phyloP scores from a whole-genome alignment of 2,113 vertebrate genomes.

The Ovis canadensis region DNA sequence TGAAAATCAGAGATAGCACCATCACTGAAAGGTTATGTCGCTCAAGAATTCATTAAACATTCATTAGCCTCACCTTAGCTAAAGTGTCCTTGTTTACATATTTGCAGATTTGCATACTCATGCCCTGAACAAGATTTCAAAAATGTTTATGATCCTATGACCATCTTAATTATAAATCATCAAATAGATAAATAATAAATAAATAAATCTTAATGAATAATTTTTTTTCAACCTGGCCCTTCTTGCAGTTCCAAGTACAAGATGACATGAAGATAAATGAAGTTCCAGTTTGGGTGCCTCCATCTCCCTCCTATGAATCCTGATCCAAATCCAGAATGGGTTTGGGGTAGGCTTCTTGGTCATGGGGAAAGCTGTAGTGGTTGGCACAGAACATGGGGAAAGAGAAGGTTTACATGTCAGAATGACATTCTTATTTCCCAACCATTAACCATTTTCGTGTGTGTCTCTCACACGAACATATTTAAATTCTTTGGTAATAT shows the following conservation, averaged over 20 bases:
- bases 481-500: conserved; percentile 94
- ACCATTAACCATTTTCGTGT: conserved; percentile 91
- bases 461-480: conserved; percentile 95
- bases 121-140: conserved; percentile 64
- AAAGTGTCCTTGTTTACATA: conserved; percentile 73
- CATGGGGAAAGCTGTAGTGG: not conserved
- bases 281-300: not conserved
- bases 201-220: not conserved
- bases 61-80: conserved; percentile 71
- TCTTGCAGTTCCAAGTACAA: not conserved
- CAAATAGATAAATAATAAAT: conserved; percentile 40
- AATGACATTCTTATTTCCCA: conserved; percentile 95
- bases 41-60: conserved; percentile 75
- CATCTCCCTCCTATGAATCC: not conserved
- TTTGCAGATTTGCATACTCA: conserved; percentile 68
- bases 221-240: not conserved
- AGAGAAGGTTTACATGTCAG: conserved; percentile 85
- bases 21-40: conserved; percentile 67
- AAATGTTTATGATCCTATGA: conserved; percentile 4
- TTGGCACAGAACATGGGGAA: too few species aligned
- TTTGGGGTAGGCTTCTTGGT: not conserved
- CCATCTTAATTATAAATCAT: conserved; percentile 19
- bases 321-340: not conserved
- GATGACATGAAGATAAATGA: not conserved
- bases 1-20: conserved; percentile 65